Percentiles rank a stretch among this genome's conserved stretches.
Conservation (phyloP, 2,113 vertebrate species). For the Alexandromys fortis region DNA sequence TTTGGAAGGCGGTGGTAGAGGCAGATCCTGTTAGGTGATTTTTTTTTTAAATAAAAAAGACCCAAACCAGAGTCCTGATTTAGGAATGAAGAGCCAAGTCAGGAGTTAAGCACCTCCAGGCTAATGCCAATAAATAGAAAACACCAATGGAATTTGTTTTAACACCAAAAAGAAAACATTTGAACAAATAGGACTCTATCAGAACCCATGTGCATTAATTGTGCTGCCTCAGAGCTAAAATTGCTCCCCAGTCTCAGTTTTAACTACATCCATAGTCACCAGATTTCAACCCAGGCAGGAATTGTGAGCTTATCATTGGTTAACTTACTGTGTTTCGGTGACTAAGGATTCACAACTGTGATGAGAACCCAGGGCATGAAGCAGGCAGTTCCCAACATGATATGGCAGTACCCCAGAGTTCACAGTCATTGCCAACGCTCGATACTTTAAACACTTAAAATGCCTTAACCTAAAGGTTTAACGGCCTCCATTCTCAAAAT, state of each 20-base stretch:
- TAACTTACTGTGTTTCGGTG: not conserved
- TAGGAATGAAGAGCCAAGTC: constrained; percentile 54
- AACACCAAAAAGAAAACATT: constrained; percentile 44
- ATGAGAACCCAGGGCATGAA: not conserved
- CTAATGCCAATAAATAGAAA: constrained; percentile 63
- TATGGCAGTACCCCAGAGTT: not conserved
- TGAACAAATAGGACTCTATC: constrained; percentile 45
- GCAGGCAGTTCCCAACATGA: not conserved
- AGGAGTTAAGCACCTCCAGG: constrained; percentile 47
- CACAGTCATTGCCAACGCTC: not conserved
- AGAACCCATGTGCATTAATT: constrained; percentile 7
- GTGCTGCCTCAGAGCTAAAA: constrained; percentile 38
- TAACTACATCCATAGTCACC: not conserved
- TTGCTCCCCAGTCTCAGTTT: constrained; percentile 20
- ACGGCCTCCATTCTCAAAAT: not conserved
- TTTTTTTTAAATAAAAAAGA: not conserved
- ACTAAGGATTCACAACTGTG: not conserved
- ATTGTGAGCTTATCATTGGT: not conserved
- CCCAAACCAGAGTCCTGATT: not conserved
- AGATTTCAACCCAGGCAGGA: not conserved
- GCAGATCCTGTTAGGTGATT: constrained; percentile 4
- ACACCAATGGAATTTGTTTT: constrained; percentile 29
- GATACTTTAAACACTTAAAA: not conserved
- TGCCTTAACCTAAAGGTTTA: not conserved
- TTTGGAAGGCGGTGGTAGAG: not conserved